Conservation (phyloP, 2,113 vertebrate species). For the Aleadryas rufinucha region DNA sequence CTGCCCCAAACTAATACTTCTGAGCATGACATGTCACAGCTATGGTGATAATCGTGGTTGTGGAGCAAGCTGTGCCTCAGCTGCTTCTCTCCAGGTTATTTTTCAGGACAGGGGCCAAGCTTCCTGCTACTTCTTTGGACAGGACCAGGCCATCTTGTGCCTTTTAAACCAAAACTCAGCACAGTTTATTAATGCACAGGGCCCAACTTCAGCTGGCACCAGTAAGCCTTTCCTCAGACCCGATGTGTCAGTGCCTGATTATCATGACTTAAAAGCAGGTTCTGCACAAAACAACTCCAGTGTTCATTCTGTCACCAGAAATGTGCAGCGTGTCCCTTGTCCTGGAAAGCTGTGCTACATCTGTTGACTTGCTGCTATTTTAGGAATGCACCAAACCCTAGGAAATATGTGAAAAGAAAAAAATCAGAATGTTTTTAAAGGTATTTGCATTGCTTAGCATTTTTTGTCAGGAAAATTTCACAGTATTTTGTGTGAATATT, state of each 20-base stretch:
- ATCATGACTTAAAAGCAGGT: not conserved
- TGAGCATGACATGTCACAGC: not conserved
- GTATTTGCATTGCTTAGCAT: not conserved
- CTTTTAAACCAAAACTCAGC: not conserved
- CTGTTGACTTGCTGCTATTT: not conserved
- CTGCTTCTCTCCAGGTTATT: not conserved
- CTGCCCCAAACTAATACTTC: not conserved
- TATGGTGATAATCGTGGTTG: not conserved
- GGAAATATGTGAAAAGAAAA: not conserved
- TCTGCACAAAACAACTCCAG: not conserved
- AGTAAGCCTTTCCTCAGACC: not conserved
- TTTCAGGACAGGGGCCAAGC: not conserved
- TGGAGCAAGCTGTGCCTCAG: not conserved
- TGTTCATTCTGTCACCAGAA: not conserved
- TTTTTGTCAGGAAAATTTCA: not conserved
- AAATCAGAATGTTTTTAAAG: not conserved
- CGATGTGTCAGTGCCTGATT: not conserved
- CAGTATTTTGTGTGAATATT: not conserved
- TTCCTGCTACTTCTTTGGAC: not conserved
- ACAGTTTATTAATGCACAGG: accelerated
- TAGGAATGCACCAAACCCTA: not conserved
- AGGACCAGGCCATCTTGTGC: not conserved
- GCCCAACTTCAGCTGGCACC: not conserved
- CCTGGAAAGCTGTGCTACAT: not conserved
- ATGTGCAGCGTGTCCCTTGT: not conserved